A percentile compares a stretch with the other conserved stretches of the same genome.
These are phyloP conservation scores for Catagonus wagneri DNA, from an alignment of 2,113 vertebrate genomes.

Conservation along the genomic window DNA sequence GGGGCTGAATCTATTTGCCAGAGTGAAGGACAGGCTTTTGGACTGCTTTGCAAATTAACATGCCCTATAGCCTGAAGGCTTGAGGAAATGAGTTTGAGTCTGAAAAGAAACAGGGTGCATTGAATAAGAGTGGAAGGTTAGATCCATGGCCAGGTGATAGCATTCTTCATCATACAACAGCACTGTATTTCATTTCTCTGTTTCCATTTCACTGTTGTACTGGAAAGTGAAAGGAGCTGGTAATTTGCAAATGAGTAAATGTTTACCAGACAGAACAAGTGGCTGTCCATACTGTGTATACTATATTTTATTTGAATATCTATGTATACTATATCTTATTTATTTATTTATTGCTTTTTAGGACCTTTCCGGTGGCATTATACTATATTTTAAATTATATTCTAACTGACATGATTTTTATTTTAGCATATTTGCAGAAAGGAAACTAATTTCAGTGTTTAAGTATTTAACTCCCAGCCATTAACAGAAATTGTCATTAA, in stretches of 20 bases:
- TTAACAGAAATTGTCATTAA: slow-evolving; percentile 38
- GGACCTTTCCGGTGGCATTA: no score
- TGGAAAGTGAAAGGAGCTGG: slow-evolving; percentile 37
- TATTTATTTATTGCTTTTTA: no score
- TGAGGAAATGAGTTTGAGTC: slow-evolving; percentile 39
- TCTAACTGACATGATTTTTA: slow-evolving; percentile 12
- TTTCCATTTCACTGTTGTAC: slow-evolving; percentile 18
- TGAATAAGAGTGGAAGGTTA: neutral
- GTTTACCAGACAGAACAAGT: slow-evolving; percentile 23
- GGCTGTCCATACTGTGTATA: neutral
- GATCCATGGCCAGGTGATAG: neutral
- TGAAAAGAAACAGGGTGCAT: slow-evolving; percentile 14
- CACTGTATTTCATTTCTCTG: slow-evolving; percentile 40
- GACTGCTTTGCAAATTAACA: slow-evolving; percentile 47
- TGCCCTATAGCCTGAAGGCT: neutral
- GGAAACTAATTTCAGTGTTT: neutral
- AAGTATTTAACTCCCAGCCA: slow-evolving; percentile 4
- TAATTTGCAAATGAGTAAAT: slow-evolving; percentile 51
- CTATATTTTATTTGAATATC: slow-evolving; percentile 17
- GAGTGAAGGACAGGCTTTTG: neutral
- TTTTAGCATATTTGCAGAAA: neutral
- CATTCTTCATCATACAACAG: neutral
- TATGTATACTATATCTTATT: no score
- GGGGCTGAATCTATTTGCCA: neutral
- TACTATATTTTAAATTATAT: slow-evolving; percentile 20